These are phyloP conservation scores for Cromileptes altivelis DNA, from an alignment of 2,113 vertebrate species.

Conservation along the genomic window DNA sequence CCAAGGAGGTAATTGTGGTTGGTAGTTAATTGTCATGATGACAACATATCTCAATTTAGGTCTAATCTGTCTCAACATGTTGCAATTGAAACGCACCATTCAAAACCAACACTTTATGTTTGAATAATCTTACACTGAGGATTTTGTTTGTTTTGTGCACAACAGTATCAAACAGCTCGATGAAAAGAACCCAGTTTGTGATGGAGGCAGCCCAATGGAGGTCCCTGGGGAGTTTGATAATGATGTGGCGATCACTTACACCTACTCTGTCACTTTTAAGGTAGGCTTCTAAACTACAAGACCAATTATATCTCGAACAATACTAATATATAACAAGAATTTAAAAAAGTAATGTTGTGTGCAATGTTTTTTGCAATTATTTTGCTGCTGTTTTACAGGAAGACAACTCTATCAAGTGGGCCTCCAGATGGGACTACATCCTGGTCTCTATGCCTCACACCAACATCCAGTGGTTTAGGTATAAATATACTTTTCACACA, in stretches of 20 bases:
- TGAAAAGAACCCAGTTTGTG: slow-evolving; percentile 86
- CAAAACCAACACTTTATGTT: background rate
- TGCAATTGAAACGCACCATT: background rate
- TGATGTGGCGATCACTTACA: slow-evolving; percentile 89
- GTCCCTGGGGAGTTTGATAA: slow-evolving; percentile 87
- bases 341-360: background rate
- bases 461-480: slow-evolving; percentile 99
- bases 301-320: background rate
- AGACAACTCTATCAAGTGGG: slow-evolving; percentile 93
- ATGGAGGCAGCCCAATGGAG: slow-evolving; percentile 89
- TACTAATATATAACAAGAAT: background rate
- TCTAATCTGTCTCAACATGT: background rate
- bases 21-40: background rate
- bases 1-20: slow-evolving; percentile 90
- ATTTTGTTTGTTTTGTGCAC: slow-evolving; percentile 47
- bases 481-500: slow-evolving; percentile 4
- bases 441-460: slow-evolving; percentile 99
- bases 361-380: background rate
- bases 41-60: background rate
- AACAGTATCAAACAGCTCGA: slow-evolving; percentile 90
- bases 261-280: slow-evolving; percentile 91
- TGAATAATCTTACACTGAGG: background rate
- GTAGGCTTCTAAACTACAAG: slow-evolving; percentile 73
- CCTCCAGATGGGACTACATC: slow-evolving; percentile 99
- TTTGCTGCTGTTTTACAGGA: slow-evolving; percentile 80